Percentiles rank a stretch among this genome's conserved stretches.
Evolutionary conservation across 2,113 vertebrate species (phyloP).

Genomic region (Crotophaga sulcirostris): DNA sequence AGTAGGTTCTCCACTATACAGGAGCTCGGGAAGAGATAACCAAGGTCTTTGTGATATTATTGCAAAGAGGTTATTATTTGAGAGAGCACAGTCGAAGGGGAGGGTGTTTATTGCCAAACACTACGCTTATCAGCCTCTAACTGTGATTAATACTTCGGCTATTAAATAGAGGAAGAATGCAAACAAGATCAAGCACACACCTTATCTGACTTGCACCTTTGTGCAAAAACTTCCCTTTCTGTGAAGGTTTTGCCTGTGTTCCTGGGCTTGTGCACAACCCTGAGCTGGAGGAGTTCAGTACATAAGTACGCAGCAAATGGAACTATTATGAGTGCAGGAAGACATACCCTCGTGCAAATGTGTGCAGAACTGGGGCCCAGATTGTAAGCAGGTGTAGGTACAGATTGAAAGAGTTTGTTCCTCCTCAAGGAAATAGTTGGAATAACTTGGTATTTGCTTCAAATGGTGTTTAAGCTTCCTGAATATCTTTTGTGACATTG

Average conservation of each 20-base stretch:
- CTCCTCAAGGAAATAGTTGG: neutral
- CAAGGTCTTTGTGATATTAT: neutral
- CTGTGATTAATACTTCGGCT: neutral
- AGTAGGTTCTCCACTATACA: neutral
- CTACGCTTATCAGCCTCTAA: neutral
- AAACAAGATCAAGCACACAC: neutral
- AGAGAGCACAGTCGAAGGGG: neutral
- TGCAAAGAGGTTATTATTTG: neutral
- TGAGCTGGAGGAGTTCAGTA: neutral
- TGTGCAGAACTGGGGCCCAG: neutral
- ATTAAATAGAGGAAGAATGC: neutral
- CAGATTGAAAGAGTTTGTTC: neutral
- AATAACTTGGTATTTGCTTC: neutral
- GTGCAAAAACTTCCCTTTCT: neutral
- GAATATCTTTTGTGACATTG: rapidly evolving
- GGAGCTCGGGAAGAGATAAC: neutral
- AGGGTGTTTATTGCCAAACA: neutral
- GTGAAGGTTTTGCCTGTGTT: neutral
- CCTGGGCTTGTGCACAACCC: neutral
- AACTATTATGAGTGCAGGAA: neutral
- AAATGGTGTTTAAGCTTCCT: neutral
- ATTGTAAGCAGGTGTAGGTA: neutral
- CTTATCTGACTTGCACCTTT: neutral
- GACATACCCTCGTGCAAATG: too few species aligned
- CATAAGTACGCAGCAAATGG: rapidly evolving